Evolutionary conservation across 1,140 invertebrate genomes (phyloP).

Genomic region (Radopholus similis): DNA sequence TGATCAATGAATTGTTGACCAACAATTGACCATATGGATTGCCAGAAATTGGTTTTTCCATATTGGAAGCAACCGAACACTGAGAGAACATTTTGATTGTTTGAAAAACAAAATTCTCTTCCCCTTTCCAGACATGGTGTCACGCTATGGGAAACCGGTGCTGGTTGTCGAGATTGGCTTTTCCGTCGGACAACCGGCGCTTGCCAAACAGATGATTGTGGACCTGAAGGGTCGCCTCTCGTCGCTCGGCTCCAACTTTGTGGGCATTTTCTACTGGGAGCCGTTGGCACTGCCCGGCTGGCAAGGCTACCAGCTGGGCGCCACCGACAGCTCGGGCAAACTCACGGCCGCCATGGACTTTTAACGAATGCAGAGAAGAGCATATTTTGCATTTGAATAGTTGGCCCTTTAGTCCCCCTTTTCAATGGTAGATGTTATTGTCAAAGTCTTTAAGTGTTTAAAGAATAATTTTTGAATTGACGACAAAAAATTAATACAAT

Average conservation of each 20-base stretch:
- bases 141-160: not conserved
- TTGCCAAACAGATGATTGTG: not conserved
- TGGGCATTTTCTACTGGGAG: not conserved
- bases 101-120: no score
- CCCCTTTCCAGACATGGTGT: no score
- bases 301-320: not conserved
- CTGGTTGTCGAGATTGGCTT: not conserved
- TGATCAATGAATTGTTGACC: not conserved
- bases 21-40: not conserved
- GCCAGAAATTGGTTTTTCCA: no score
- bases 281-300: not conserved
- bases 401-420: no score
- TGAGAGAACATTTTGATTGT: no score
- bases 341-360: not conserved
- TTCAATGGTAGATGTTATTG: no score
- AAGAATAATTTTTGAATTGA: no score
- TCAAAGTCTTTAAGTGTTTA: no score
- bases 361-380: no score
- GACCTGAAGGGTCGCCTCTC: not conserved
- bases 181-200: not conserved
- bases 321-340: not conserved
- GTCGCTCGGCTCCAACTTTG: not conserved
- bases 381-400: no score
- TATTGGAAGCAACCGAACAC: no score
- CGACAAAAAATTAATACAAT: no score